Base-by-base conservation (phyloP, 1,140 invertebrate genomes). In the Zaprionus lachaisei region DNA sequence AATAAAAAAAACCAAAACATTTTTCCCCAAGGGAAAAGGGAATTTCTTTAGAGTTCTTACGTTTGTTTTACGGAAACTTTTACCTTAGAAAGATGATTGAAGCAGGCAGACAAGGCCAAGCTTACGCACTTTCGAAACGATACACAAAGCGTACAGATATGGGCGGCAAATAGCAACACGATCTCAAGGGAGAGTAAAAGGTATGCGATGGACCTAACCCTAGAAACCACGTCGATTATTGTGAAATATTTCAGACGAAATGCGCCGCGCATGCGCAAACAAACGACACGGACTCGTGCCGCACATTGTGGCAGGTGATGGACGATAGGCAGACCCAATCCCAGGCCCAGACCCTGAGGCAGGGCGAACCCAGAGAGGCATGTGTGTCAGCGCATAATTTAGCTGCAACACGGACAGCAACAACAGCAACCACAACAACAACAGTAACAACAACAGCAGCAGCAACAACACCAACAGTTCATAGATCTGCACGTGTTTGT, bases 221-320 rank as follows among this genome's bases (percentile, higher is more conserved):
- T 51, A 51, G 22, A 51, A 51, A 51, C 11, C 47, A 17, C 28
- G 67, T 63, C 58, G 51, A 64, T 60, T 71, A 75, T 75, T 69
- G 70, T 85, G 83, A 80, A 80, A 79, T 80, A 85, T 85, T 70
- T 77, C 63, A 80, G 74, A 70, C 62, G 80, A 83, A 83, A 78
- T 89, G 83, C 62, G 83, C 58, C n/a, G 78, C 84, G 84, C 84
- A 87, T 87, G 83, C 77, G 80, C 81, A 87, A 87, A 81, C 84
- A 87, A 89, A 80, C 51, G 65, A 77, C 70, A 75, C 63, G 54
- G 67, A 64, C 72, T 75, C 65, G 71, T 67, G 83, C 80, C 65
- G 62, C 78, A 72, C 65, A 62, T 72, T 86, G 83, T 80, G 81
- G 82, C 74, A 64, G 49, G 68, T 56, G 47, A 22, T 41, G 14